Base-by-base conservation (phyloP, 2,113 vertebrate species). In the Albula goreensis region DNA sequence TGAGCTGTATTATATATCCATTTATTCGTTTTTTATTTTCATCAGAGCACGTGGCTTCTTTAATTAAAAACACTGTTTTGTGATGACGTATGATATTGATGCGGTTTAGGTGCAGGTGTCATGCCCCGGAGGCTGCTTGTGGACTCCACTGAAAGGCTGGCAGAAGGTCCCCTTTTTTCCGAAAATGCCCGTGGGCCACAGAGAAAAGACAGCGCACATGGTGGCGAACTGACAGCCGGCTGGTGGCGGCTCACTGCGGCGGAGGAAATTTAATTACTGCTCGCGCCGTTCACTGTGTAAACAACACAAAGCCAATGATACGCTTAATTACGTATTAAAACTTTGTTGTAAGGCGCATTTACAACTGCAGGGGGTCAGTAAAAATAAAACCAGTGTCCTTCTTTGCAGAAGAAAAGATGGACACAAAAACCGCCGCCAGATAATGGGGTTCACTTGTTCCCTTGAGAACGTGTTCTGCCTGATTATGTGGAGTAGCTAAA, bases 241-340 rank as follows among this genome's bases (percentile, higher is more conserved):
- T 94, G 94, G 94, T 95, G 94, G 94, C 92, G 91, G 91, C 88
- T 94, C 92, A 89, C 79, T 89, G 91, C 92, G 82, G 89, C 88
- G 82, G 89, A 94, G 93, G 92, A 95, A 95, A 96, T 96, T 94
- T 91, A 96, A 96, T 96, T 96, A 95, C 88, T 78, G 94, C 91
- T 95, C 89, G 88, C 92, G 91, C 93, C 92, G 92, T 83, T 91
- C 90, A 91, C 92, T 94, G 93, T 96, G 95, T 95, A 94, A 96
- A 96, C 94, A 95, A 92, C 93, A 94, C 95, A 96, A 96, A 96
- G 95, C 93, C 94, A 94, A 96, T 95, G 94, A 96, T 93, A 94
- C 92, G 95, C 93, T 93, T 95, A 95, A 95, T 96, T 95, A 95
- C 92, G 86, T 82, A 79, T 74, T 74, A 85, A 85, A 87, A 87